A percentile compares a stretch with the other conserved stretches of the same genome.
phyloP scores from a whole-genome alignment of 2,113 vertebrate genomes.

The Xenus cinereus region DNA sequence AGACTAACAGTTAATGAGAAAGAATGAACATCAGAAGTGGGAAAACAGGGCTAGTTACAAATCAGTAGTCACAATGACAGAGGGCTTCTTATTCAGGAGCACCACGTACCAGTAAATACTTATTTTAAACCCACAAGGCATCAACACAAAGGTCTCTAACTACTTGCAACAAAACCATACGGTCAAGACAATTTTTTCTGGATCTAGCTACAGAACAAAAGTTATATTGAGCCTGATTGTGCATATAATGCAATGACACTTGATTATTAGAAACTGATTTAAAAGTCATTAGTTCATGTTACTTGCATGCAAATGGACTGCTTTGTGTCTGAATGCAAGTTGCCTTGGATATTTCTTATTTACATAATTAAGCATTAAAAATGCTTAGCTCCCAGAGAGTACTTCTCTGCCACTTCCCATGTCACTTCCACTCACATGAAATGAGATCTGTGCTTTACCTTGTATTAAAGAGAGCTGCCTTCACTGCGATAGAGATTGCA shows the following conservation, averaged over 20 bases:
- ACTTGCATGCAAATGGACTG: background rate
- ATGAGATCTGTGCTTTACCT: conserved; percentile 76
- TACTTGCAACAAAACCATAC: background rate
- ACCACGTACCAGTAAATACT: background rate
- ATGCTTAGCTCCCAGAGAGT: background rate
- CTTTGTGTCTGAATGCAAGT: background rate
- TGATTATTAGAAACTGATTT: background rate
- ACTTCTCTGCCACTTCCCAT: background rate
- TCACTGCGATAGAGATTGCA: conserved; percentile 91
- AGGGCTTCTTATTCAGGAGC: background rate
- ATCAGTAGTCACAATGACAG: background rate
- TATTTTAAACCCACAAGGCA: background rate
- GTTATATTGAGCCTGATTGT: background rate
- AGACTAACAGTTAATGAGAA: background rate
- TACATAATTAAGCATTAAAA: background rate
- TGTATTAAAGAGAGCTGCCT: conserved; percentile 97
- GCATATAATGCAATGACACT: background rate
- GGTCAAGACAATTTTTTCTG: background rate
- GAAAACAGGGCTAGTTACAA: background rate
- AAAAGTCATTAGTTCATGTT: background rate
- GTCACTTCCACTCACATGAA: background rate
- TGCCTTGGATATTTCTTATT: background rate
- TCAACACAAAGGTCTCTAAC: background rate
- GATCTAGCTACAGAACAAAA: background rate
- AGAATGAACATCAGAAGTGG: background rate